Evolutionary conservation across 1,140 invertebrate species (phyloP).

Genomic region (Eupeodes corollae): DNA sequence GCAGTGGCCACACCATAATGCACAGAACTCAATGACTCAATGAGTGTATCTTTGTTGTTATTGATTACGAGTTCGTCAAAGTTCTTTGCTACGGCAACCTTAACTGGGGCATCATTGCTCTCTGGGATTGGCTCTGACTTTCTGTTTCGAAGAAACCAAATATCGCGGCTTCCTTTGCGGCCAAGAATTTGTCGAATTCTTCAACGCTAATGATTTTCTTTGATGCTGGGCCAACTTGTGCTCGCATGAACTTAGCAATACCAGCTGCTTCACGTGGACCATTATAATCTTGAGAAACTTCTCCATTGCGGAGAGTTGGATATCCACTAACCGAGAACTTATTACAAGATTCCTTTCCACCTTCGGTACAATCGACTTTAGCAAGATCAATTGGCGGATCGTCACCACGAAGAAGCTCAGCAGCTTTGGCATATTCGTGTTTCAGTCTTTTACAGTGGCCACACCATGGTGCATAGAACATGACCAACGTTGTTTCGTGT

Average conservation of each 20-base stretch:
- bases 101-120: conserved; percentile 72
- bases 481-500: conserved; percentile 84
- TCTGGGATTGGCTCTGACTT: conserved; percentile 93
- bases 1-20: conserved; percentile 98
- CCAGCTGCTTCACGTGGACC: conserved; percentile 90
- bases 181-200: conserved; percentile 60
- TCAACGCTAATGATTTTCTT: conserved; percentile 62
- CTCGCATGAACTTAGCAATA: conserved; percentile 92
- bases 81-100: conserved; percentile 90
- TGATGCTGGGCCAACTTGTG: conserved; percentile 91
- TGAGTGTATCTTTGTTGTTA: conserved; percentile 82
- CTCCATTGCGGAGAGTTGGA: conserved; percentile 83
- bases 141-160: conserved; percentile 78
- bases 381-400: conserved; percentile 84
- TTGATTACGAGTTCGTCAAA: conserved; percentile 92
- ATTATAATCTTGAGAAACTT: conserved; percentile 85
- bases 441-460: conserved; percentile 95
- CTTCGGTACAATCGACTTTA: conserved; percentile 94
- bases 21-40: conserved; percentile 99
- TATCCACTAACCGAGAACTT: conserved; percentile 90
- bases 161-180: conserved; percentile 66
- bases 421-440: conserved; percentile 93
- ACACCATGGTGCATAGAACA: conserved; percentile 98
- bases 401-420: conserved; percentile 67
- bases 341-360: conserved; percentile 81